Base-by-base conservation (phyloP, 2,888 invertebrate species). In the Dynastes hyllus region DNA sequence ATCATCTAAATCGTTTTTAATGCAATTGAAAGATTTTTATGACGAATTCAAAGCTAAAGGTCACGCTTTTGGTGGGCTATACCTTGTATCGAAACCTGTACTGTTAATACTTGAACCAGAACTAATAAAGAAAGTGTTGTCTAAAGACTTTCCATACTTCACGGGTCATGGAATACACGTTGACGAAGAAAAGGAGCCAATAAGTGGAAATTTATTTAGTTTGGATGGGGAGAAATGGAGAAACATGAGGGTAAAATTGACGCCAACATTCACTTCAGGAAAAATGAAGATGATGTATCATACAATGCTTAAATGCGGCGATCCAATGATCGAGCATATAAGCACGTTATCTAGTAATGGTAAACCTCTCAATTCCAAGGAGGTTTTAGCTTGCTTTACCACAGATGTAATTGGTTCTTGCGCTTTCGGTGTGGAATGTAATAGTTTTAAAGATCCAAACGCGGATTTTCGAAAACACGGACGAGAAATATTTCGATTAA, bases 131-230 rank as follows among this genome's bases (percentile, higher is more conserved):
- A 88, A 89, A 58, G 87, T 93, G 16, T 83, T 93, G 82, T 90
- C 91, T 45, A 91, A 90, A 80, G 92, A 93, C 81, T 93, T 92
- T 81, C 88, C 87, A 2, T 87, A 91, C 83, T 93, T 93, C 80
- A 91, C 91, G 84, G 92, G 92, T 77, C 91, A 92, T 65, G 92
- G 92, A 0, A 87, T 91, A 29, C 91, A 91, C 82, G 88, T 86
- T 3, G 91, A 92, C 71, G 92, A 92, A 58, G 86, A 90, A 4
- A 89, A 90, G 1, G 92, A 93, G 85, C 91, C 91, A 0, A 80
- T 93, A 32, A 90, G 91, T 0, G 90, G 88, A 0, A 91, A 91
- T 84, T 84, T 93, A 1, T 92, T 93, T 81, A 87, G 90, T 79
- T 83, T 90, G 53, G 88, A 88, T 58, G 92, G 91, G 0, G 87